A percentile compares a stretch with the other conserved stretches of the same genome.
Conservation (phyloP, 2,888 invertebrate genomes). For the Dioctria linearis region DNA sequence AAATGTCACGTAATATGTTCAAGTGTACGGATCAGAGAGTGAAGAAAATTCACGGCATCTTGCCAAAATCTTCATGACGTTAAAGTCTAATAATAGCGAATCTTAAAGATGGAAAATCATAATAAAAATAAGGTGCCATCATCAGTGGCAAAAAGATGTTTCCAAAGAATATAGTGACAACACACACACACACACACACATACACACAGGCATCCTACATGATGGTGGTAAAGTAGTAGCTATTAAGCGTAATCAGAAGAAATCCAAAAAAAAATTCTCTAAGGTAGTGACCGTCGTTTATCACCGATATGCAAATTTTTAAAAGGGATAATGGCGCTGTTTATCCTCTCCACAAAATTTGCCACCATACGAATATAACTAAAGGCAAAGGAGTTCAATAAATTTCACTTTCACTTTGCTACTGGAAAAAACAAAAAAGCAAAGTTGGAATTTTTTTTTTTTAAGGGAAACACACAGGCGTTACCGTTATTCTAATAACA, state of each 20-base stretch:
- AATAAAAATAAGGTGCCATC: slow-evolving; percentile 45
- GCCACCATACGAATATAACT: too few relatives aligned
- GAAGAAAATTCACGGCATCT: slow-evolving; percentile 17
- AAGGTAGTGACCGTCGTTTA: too few relatives aligned
- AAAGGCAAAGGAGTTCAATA: slow-evolving; percentile 4
- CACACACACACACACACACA: slow-evolving; percentile 6
- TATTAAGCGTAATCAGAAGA: not conserved
- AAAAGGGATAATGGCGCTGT: not conserved
- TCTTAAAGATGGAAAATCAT: slow-evolving; percentile 35
- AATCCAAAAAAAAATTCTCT: not conserved
- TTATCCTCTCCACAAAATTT: not conserved
- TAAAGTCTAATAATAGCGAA: slow-evolving; percentile 21
- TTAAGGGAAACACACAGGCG: not conserved
- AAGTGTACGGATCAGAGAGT: not conserved
- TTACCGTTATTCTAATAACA: slow-evolving; percentile 29
- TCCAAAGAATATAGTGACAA: not conserved
- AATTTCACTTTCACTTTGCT: slow-evolving; percentile 7
- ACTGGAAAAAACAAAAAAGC: not conserved
- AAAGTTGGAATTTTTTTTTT: not conserved
- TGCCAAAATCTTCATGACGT: slow-evolving; percentile 42
- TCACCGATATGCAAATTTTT: too few relatives aligned
- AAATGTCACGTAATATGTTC: slow-evolving; percentile 35
- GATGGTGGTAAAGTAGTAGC: not conserved
- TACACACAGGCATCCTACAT: not conserved
- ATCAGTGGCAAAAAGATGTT: slow-evolving; percentile 12